phyloP scores from a whole-genome alignment of 2,797 vertebrate species.

The Babyrousa celebensis region DNA sequence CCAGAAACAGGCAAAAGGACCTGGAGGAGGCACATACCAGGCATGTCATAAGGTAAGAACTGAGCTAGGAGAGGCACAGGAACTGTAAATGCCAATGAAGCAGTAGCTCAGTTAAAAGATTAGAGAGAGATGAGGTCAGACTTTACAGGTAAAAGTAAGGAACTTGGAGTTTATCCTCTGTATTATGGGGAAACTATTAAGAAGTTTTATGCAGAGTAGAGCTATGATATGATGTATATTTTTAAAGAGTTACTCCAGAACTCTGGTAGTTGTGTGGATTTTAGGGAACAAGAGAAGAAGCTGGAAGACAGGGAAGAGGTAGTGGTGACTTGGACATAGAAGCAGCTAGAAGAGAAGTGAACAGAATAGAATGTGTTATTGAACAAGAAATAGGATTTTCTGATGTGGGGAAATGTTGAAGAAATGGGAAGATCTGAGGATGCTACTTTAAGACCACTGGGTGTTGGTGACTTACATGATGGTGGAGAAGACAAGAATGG shows the following conservation, averaged over 20 bases:
- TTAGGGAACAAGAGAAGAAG: neutral
- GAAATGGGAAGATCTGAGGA: neutral
- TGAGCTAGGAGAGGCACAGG: neutral
- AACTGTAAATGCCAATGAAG: neutral
- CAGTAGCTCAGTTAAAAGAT: neutral
- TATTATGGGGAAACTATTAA: neutral
- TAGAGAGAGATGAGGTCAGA: neutral
- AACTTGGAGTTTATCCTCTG: neutral
- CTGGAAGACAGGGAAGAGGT: neutral
- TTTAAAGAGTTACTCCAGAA: neutral
- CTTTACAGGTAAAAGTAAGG: neutral
- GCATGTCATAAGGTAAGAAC: neutral
- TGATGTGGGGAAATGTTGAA: neutral
- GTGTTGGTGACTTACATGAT: neutral
- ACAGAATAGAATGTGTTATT: neutral
- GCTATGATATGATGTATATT: neutral
- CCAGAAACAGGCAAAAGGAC: neutral
- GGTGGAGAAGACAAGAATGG: neutral
- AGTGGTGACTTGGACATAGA: neutral
- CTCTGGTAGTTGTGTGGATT: neutral
- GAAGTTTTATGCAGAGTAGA: neutral
- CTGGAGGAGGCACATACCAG: neutral
- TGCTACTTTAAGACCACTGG: neutral
- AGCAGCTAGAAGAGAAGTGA: neutral
- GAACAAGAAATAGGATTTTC: neutral